Base-by-base conservation (phyloP, 92 coral and sea anemone genomes). In the Palythoa grandis region DNA sequence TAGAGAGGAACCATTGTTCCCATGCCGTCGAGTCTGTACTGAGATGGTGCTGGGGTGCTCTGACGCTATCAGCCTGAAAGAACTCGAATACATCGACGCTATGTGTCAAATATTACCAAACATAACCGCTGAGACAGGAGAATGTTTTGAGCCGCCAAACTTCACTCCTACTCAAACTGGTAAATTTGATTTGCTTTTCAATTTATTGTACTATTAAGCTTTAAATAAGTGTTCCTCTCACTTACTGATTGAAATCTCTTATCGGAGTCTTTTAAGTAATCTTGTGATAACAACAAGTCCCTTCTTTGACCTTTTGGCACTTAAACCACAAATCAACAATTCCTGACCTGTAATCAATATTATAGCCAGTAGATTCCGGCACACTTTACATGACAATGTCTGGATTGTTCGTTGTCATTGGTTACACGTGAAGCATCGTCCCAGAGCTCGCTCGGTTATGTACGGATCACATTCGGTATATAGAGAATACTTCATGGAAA, bases 11-110 rank as follows among this genome's bases (percentile, higher is more conserved):
- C 85, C 85, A 35, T 23, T 80, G 47, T 38, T 52, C 19, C 74
- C 74, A 1, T 80, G 85, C 11, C 85, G 85, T 19, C 66, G 85
- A 66, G 75, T 80, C 24, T 80, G 85, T 67, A 53, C 25, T 10
- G 85, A 80, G 22, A 80, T 80, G 85, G 74, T 66, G 43, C 74
- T 80, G 5, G 85, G 85, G n/a, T 80, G 85, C 13, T 80, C 85
- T 1, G 15, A 66, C 7, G 58, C 75, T 3, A 66, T 80, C 13
- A 9, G 6, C 6, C 61, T 4, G 0, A 0, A 11, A 37, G 72
- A n/a, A 43, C 24, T 65, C 24, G 85, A 80, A 22, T 47, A 43
- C 50, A 60, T 80, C 11, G 85, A 39, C 2, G 43, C 61, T 17
- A 66, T 80, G 85, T 80, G 85, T 48, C 38, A 4, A 65, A 52